phyloP scores from a whole-genome alignment of 2,797 vertebrate species.

The Sternarchorhynchus goeldii region DNA sequence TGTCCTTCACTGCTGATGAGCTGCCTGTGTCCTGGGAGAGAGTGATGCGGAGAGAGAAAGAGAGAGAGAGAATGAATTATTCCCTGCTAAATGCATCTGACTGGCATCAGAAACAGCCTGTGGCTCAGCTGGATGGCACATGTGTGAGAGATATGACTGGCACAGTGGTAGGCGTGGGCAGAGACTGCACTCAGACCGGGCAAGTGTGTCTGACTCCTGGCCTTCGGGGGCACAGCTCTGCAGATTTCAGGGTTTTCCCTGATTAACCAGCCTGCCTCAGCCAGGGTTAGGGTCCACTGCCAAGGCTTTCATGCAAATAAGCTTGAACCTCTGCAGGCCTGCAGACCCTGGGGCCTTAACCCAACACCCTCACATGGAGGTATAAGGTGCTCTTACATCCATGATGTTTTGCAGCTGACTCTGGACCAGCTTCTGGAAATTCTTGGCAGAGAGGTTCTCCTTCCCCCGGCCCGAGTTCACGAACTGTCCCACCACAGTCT shows the following conservation, averaged over 20 bases:
- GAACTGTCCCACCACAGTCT: constrained; percentile 69
- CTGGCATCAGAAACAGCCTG: neutral
- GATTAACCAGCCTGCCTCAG: neutral
- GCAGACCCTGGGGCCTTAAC: too few relatives aligned
- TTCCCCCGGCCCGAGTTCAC: constrained; percentile 62
- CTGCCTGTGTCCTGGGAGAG: constrained; percentile 66
- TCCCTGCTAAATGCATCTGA: neutral
- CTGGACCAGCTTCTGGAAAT: constrained; percentile 70
- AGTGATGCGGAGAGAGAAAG: neutral
- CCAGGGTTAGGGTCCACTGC: too few relatives aligned
- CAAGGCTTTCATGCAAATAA: neutral
- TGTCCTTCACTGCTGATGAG: constrained; percentile 65
- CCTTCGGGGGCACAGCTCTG: too few relatives aligned
- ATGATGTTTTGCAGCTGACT: constrained; percentile 68
- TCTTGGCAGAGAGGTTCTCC: constrained; percentile 58
- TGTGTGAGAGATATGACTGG: too few relatives aligned
- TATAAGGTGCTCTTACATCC: constrained; percentile 59
- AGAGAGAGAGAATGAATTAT: constrained; percentile 10
- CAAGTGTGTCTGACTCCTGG: too few relatives aligned
- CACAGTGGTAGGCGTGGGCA: neutral
- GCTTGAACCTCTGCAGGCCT: too few relatives aligned
- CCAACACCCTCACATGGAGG: too few relatives aligned
- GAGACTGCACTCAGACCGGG: neutral
- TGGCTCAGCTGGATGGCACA: neutral
- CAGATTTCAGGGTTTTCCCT: neutral